Conservation (phyloP, 2,797 vertebrate genomes). For the Epinephelus coioides region DNA sequence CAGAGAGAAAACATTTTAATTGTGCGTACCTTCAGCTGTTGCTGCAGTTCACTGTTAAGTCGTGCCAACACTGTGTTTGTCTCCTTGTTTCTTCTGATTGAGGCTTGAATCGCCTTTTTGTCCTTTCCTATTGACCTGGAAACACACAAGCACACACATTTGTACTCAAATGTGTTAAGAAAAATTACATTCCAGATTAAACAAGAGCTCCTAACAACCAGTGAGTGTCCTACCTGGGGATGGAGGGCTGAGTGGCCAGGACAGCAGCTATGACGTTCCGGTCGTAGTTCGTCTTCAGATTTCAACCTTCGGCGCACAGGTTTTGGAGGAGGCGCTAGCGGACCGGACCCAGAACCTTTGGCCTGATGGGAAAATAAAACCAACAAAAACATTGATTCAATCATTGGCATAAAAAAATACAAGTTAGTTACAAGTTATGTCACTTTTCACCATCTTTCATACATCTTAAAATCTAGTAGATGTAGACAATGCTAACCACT, state of each 20-base stretch:
- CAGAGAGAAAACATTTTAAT: slow-evolving; percentile 12
- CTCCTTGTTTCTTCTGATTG: slow-evolving; percentile 99
- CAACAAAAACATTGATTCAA: neutral
- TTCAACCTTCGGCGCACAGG: slow-evolving; percentile 97
- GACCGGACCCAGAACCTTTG: slow-evolving; percentile 90
- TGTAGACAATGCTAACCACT: neutral
- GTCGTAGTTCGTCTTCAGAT: slow-evolving; percentile 97
- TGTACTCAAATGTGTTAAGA: neutral
- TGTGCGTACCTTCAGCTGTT: slow-evolving; percentile 92
- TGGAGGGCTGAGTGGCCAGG: slow-evolving; percentile 94
- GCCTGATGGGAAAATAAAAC: slow-evolving; percentile 73
- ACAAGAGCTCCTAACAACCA: neutral
- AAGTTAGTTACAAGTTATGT: too few species aligned
- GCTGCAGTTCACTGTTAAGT: slow-evolving; percentile 98
- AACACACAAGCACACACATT: slow-evolving; percentile 5
- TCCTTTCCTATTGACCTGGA: slow-evolving; percentile 96
- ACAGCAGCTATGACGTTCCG: slow-evolving; percentile 93
- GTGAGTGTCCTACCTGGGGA: slow-evolving; percentile 89
- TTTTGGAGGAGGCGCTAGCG: slow-evolving; percentile 96
- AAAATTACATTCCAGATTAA: neutral
- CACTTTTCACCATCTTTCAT: too few species aligned
- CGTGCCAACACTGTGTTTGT: slow-evolving; percentile 98
- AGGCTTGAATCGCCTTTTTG: slow-evolving; percentile 99
- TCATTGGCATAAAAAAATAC: neutral
- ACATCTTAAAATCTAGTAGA: too few species aligned